Conservation (phyloP, 2,888 invertebrate genomes). For the Apoda limacodes region DNA sequence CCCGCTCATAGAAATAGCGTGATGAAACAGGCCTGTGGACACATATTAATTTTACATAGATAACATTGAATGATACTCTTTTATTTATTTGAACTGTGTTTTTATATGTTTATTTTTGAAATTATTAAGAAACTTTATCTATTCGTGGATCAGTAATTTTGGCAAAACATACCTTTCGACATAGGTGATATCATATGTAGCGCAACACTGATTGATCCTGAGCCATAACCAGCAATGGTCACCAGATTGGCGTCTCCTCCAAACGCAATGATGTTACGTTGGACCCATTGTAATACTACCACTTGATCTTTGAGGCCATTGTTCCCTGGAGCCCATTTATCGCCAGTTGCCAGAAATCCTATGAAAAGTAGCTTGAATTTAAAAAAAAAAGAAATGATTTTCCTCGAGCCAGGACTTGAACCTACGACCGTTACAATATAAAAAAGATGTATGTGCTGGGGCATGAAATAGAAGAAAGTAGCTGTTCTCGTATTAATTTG, state of each 20-base stretch:
- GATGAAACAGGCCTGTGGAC: slow-evolving; percentile 73
- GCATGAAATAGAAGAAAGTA: too few species aligned
- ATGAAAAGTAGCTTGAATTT: too few species aligned
- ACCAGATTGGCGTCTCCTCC: slow-evolving; percentile 73
- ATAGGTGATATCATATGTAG: slow-evolving; percentile 73
- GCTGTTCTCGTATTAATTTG: too few species aligned
- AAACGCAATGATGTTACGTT: slow-evolving; percentile 71
- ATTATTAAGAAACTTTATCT: too few species aligned
- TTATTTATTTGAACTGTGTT: too few species aligned
- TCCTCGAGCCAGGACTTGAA: too few species aligned
- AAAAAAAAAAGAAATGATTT: too few species aligned
- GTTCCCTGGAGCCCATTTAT: slow-evolving; percentile 72
- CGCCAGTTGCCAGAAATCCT: slow-evolving; percentile 72
- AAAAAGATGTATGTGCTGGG: too few species aligned
- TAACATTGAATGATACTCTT: too few species aligned
- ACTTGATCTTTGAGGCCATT: slow-evolving; percentile 77
- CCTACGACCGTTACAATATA: too few species aligned
- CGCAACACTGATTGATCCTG: slow-evolving; percentile 59
- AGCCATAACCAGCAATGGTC: slow-evolving; percentile 71
- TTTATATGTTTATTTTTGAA: too few species aligned
- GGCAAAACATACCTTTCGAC: slow-evolving; percentile 70
- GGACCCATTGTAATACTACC: slow-evolving; percentile 71
- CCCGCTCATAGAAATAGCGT: slow-evolving; percentile 77
- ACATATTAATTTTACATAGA: not conserved
- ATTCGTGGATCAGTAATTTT: too few species aligned